Evolutionary conservation across 2,113 vertebrate genomes (phyloP), one percentile per base, ranked within the genome.

Genomic region (Paralichthys olivaceus): DNA sequence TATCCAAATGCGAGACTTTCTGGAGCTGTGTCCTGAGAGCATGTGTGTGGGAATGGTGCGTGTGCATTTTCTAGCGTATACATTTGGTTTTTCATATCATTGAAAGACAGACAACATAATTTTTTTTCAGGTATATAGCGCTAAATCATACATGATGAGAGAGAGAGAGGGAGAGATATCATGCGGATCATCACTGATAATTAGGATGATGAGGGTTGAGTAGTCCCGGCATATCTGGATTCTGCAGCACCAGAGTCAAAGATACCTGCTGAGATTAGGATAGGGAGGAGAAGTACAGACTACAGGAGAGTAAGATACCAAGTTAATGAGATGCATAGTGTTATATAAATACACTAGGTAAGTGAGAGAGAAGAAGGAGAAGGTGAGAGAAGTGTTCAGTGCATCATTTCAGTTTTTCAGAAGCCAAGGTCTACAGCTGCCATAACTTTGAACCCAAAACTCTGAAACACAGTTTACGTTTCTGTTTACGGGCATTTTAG

Each of bases 31-130:
- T 69, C 60, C 63, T 37, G 28, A 40, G 62, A 60, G 14, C 15
- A 19, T 1, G n/a, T 8, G 1, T 37, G n/a, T 37, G 32, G 37
- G 37, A 2, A 40, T 40, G 37, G 37, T 40, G 12, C 9, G 8
- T 34, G 32, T 34, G 8, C 8, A 34, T 22, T 9, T n/a, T 8
- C 20, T 2, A 53, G 20, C 37, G 12, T 3, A 4, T 57, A 67
- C 64, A 71, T 69, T 54, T 40, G 51, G 61, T 70, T 26, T 58
- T 40, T 75, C 43, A 62, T 77, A 68, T 51, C 6, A 0, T 60
- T 49, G 40, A 76, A 37, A 34, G 40, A 77, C 9, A 56, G 53
- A 69, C 57, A 45, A 28, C 20, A 68, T 9, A 26, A 37, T 37
- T 8, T 9, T 8, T 34, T 34, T 9, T 9, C 2, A 9, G 9